Base-by-base conservation (phyloP, 1,140 invertebrate species). In the Andrena cerasifolii region DNA sequence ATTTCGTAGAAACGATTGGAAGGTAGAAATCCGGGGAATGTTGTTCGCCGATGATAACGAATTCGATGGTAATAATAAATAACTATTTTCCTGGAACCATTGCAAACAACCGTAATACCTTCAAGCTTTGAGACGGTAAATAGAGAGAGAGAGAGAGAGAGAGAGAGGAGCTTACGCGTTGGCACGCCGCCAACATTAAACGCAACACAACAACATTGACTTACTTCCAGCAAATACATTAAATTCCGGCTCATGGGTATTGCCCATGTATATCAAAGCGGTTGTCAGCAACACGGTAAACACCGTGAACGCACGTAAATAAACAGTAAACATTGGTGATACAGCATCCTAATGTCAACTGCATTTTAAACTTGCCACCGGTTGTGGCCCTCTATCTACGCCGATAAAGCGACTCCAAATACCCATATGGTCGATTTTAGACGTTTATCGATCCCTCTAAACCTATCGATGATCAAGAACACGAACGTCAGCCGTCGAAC, bases 231-330 rank as follows among this genome's bases (percentile, higher is more conserved):
- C 7, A 56, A 59, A 67, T 51, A 56, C 62, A 26, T 16, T 26
- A 51, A 70, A 49, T 49, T 28, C 43, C 24, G 8, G 26, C 45
- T 51, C 24, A 3, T 12, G 45, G 54, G 43, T 71, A 43, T 24
- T 53, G 68, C 3, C 24, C 12, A 3, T 12, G 10, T 21, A 71
- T 70, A 71, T 70, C 67, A 45, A 62, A 71, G 71, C 31, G 45
- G 61, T 59, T 70, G 36, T 21, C 33, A 10, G 24, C n/a, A 24
- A 53, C 65, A 31, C 26, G n/a, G 18, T 14, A 68, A 77, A 77
- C 54, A 45, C 3, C 16, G 12, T 6, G 14, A 43, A 40, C 21
- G 21, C 31, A 16, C 16, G 63, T 61, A 70, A 53, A 61, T 61
- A 61, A 61, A 28, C 54, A 24, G 40, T 14, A 40, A 53, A 62